A percentile compares a stretch with the other conserved stretches of the same genome.
Evolutionary conservation across 1,140 invertebrate genomes (phyloP).

Genomic region (Diprion similis): DNA sequence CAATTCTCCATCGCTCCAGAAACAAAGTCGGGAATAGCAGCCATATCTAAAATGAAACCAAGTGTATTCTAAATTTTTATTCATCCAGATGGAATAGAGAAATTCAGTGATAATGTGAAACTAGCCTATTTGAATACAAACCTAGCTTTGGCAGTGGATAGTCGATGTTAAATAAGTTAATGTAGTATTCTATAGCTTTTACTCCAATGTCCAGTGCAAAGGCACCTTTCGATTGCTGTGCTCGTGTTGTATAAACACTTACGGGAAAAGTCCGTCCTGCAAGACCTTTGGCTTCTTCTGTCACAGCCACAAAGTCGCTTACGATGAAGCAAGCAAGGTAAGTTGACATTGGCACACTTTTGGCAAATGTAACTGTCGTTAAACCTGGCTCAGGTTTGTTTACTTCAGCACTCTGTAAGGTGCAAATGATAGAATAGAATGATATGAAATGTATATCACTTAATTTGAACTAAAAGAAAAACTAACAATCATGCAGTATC

Average conservation of each 20-base stretch:
- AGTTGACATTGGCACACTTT: constrained; percentile 89
- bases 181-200: constrained; percentile 84
- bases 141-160: constrained; percentile 90
- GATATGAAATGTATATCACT: too few species aligned
- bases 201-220: constrained; percentile 83
- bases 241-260: constrained; percentile 76
- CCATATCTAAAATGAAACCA: constrained; percentile 75
- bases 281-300: constrained; percentile 63
- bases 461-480: constrained; percentile 13
- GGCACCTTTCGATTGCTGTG: constrained; percentile 76
- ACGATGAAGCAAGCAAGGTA: constrained; percentile 92
- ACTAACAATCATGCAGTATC: constrained; percentile 21
- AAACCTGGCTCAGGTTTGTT: constrained; percentile 55
- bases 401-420: constrained; percentile 45
- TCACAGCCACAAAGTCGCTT: constrained; percentile 79
- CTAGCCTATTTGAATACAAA: constrained; percentile 49
- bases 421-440: too few species aligned
- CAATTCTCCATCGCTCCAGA: constrained; percentile 97
- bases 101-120: constrained; percentile 15
- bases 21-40: constrained; percentile 93
- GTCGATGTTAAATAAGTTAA: constrained; percentile 83
- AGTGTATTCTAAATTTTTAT: background rate
- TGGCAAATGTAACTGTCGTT: constrained; percentile 72
- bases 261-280: constrained; percentile 67
- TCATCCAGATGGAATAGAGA: constrained; percentile 8